phyloP scores from a whole-genome alignment of 2,888 invertebrate species.

The Orthosia cruda region DNA sequence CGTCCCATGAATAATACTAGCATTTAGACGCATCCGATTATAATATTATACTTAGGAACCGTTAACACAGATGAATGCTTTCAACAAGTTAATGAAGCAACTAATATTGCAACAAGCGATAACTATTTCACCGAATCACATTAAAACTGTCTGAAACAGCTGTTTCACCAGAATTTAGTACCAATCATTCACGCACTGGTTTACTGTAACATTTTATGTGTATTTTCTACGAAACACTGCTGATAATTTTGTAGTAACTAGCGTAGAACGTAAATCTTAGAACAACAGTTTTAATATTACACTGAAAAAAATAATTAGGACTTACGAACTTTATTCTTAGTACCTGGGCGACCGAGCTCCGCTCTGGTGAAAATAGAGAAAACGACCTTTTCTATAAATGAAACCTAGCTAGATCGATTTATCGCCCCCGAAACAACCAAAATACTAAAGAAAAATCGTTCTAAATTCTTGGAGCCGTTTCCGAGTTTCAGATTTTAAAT shows the following conservation, averaged over 20 bases:
- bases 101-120: background rate
- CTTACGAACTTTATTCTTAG: too few species aligned
- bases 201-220: constrained; percentile 33
- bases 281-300: constrained; percentile 28
- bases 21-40: too few species aligned
- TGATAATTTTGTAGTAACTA: constrained; percentile 18
- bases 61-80: background rate
- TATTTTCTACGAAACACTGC: constrained; percentile 35
- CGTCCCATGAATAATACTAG: too few species aligned
- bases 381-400: too few species aligned
- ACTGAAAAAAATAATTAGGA: too few species aligned
- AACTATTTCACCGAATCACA: constrained; percentile 6
- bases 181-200: constrained; percentile 52
- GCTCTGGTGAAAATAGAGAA: too few species aligned
- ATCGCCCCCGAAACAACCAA: too few species aligned
- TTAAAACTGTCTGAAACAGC: constrained; percentile 18
- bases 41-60: background rate
- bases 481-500: too few species aligned
- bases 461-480: too few species aligned
- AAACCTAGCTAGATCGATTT: too few species aligned
- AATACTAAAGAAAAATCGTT: too few species aligned
- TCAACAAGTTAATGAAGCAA: background rate
- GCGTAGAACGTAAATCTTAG: constrained; percentile 22
- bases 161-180: constrained; percentile 48
- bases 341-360: too few species aligned